Conservation (phyloP, 2,113 vertebrate species). For the Bufo gargarizans region DNA sequence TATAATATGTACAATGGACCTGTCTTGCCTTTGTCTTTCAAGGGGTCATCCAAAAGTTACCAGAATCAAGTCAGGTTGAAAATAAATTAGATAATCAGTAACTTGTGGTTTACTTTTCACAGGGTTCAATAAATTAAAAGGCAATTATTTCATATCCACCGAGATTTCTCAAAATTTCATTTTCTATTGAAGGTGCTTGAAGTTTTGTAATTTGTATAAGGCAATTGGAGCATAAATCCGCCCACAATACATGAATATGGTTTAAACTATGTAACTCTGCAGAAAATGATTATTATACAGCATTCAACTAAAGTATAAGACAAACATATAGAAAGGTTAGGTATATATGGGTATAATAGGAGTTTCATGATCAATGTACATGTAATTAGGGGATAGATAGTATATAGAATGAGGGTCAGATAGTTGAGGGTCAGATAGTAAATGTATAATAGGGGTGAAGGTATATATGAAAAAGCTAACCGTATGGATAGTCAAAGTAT, state of each 20-base stretch:
- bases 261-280: not conserved
- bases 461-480: not conserved
- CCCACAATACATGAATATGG: not conserved
- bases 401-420: not conserved
- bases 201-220: not conserved
- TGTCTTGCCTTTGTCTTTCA: slow-evolving; percentile 84
- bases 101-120: slow-evolving; percentile 61
- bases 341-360: not conserved
- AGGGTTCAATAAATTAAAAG: not conserved
- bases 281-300: not conserved
- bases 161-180: not conserved
- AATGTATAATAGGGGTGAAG: not conserved
- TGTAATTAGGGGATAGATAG: not conserved
- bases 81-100: slow-evolving; percentile 79
- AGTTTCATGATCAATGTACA: not conserved
- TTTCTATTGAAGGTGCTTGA: not conserved
- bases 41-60: slow-evolving; percentile 99
- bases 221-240: not conserved
- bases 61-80: slow-evolving; percentile 84
- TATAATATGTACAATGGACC: slow-evolving; percentile 74
- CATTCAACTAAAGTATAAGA: not conserved
- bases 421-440: not conserved
- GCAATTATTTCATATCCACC: not conserved
- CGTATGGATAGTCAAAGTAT: no score
- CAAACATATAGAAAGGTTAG: not conserved